These are phyloP conservation scores for Labrus mixtus DNA, from an alignment of 2,113 vertebrate species.

Conservation along the genomic window DNA sequence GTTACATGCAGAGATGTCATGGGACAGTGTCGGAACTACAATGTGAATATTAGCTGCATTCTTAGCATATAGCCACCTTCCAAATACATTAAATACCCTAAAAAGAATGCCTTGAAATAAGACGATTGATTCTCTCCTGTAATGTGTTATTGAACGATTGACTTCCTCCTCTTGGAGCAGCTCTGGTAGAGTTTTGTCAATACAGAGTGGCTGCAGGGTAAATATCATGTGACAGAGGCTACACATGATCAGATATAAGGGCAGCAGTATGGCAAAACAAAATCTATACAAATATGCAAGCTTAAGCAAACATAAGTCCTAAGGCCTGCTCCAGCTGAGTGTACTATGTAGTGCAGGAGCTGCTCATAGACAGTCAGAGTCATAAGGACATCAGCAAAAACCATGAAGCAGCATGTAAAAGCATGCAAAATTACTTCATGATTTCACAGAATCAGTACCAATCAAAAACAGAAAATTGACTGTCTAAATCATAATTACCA, in stretches of 20 bases:
- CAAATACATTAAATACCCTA: conserved; percentile 7
- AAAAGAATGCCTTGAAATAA: conserved; percentile 25
- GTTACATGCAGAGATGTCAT: conserved; percentile 25
- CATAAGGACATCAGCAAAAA: conserved; percentile 6
- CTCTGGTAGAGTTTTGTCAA: conserved; percentile 68
- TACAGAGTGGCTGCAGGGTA: conserved; percentile 65
- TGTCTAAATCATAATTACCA: neutral
- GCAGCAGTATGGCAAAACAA: conserved; percentile 41
- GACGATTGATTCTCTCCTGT: conserved; percentile 27
- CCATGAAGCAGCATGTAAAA: neutral
- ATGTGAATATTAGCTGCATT: conserved; percentile 1
- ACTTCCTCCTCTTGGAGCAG: conserved; percentile 29
- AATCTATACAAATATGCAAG: conserved; percentile 44
- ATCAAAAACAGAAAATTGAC: neutral
- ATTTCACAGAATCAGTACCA: too few species aligned
- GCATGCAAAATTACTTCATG: too few species aligned
- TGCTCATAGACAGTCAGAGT: neutral
- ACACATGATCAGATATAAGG: conserved; percentile 54
- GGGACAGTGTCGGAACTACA: conserved; percentile 15
- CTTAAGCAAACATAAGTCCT: conserved; percentile 14
- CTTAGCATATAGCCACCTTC: conserved; percentile 9
- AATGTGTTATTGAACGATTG: conserved; percentile 54
- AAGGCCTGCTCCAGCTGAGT: neutral
- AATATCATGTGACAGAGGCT: conserved; percentile 71
- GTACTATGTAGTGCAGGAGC: neutral